Conservation (phyloP, 2,888 invertebrate genomes). For the Drosophila setosimentum region DNA sequence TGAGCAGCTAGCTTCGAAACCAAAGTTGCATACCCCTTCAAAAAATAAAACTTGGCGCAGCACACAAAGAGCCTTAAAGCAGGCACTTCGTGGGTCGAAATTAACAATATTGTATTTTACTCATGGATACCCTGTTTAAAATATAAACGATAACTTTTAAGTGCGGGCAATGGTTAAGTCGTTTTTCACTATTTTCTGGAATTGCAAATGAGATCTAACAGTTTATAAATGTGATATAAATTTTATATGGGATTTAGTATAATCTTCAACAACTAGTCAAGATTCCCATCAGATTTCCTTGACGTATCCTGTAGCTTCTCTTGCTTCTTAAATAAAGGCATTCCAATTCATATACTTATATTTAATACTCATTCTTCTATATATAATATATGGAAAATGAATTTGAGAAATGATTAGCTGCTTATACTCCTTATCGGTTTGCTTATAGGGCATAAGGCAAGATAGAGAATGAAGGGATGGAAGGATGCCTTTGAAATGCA, state of each 20-base stretch:
- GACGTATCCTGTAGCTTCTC: background rate
- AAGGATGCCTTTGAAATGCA: slow-evolving; percentile 75
- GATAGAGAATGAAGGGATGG: slow-evolving; percentile 30
- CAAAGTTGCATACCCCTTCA: slow-evolving; percentile 6
- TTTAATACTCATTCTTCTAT: background rate
- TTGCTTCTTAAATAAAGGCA: background rate
- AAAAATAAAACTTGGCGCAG: slow-evolving; percentile 55
- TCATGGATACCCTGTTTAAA: background rate
- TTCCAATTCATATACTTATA: background rate
- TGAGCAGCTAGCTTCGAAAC: slow-evolving; percentile 49
- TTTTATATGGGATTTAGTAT: background rate
- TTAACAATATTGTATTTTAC: background rate
- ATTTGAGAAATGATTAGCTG: background rate
- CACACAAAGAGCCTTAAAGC: slow-evolving; percentile 33
- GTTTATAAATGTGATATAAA: background rate
- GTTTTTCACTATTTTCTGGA: background rate
- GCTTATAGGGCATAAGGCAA: slow-evolving; percentile 31
- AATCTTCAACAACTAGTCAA: background rate
- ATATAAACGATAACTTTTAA: background rate
- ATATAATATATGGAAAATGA: background rate
- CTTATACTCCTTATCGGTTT: slow-evolving; percentile 3
- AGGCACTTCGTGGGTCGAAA: slow-evolving; percentile 9
- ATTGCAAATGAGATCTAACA: background rate
- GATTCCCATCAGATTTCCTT: background rate
- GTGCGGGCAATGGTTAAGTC: background rate